A percentile compares a stretch with the other conserved stretches of the same genome.
These are phyloP conservation scores for Prietella phreatophila DNA, from an alignment of 2,113 vertebrate species.

Conservation along the genomic window DNA sequence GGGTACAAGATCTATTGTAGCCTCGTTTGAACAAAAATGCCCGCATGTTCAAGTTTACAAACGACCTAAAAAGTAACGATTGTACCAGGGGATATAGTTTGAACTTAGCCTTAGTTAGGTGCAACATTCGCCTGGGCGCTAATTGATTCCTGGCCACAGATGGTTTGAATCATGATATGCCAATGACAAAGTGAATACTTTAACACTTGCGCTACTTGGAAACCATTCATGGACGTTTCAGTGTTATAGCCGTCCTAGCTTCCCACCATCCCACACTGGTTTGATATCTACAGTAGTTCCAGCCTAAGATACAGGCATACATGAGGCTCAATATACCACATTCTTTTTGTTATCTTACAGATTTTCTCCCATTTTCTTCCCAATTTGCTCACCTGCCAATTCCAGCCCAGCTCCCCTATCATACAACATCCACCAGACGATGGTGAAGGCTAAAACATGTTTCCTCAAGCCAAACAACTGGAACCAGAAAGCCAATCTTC, in stretches of 20 bases:
- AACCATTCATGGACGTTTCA: background rate
- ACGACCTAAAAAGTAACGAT: background rate
- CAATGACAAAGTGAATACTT: background rate
- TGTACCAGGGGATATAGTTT: background rate
- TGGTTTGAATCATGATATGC: background rate
- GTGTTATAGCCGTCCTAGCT: background rate
- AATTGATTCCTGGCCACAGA: background rate
- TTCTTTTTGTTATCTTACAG: background rate
- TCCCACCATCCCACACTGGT: background rate
- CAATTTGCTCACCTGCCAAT: background rate
- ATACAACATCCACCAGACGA: background rate
- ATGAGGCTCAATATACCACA: background rate
- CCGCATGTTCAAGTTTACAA: background rate
- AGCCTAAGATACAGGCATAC: background rate
- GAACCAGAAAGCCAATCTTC: background rate
- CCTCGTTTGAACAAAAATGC: background rate
- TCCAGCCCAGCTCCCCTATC: background rate
- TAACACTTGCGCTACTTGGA: background rate
- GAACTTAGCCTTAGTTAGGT: background rate
- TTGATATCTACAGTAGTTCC: background rate
- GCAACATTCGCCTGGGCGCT: background rate
- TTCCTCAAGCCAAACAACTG: background rate
- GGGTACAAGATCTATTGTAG: background rate
- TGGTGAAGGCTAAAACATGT: background rate
- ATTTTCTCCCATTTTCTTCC: background rate